Evolutionary conservation across 23 tunicate species (phyloP).

Genomic region (Ciona savignyi): DNA sequence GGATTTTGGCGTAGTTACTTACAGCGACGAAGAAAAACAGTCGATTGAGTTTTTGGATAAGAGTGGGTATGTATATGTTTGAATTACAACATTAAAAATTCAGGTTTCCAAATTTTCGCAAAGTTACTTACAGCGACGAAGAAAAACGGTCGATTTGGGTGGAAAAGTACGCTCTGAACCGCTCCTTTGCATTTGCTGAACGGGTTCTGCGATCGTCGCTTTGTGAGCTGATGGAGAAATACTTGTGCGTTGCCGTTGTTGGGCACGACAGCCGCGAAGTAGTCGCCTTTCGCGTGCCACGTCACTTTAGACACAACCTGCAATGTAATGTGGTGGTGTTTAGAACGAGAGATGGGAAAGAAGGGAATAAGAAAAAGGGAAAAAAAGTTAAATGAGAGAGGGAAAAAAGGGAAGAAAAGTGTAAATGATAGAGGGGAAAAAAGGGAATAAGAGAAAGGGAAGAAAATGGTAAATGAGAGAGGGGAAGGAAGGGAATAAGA

Average conservation of each 20-base stretch:
- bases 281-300: slow-evolving; percentile 93
- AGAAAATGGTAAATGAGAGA: no score
- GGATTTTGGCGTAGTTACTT: slow-evolving; percentile 30
- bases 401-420: neutral
- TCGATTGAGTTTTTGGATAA: no score
- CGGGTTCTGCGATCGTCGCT: slow-evolving; percentile 61
- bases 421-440: neutral
- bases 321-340: no score
- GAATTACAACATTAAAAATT: no score
- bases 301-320: slow-evolving; percentile 56
- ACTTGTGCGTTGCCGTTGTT: slow-evolving; percentile 74
- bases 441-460: no score
- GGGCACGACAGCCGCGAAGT: slow-evolving; percentile 62
- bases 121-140: no score
- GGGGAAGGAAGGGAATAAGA: no score
- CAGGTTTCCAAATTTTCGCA: no score
- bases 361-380: no score
- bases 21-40: slow-evolving; percentile 79
- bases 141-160: slow-evolving; percentile 77
- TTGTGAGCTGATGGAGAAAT: slow-evolving; percentile 65
- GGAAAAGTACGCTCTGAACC: slow-evolving; percentile 72
- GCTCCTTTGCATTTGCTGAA: slow-evolving; percentile 71
- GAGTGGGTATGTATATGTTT: no score
- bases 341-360: no score
- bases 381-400: no score